These are phyloP conservation scores for Glareola pratincola DNA, from an alignment of 2,113 vertebrate species.

Conservation along the genomic window DNA sequence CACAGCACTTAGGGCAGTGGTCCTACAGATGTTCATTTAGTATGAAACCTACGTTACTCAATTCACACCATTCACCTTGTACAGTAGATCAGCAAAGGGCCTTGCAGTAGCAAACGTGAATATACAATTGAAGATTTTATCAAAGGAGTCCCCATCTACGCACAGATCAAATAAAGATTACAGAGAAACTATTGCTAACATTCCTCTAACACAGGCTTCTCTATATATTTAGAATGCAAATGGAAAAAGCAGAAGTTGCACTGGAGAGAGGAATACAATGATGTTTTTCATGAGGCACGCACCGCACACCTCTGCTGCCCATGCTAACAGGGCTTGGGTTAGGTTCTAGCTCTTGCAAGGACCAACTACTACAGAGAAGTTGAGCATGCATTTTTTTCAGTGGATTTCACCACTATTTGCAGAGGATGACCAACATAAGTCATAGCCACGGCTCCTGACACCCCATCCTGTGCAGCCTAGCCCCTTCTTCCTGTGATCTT, in stretches of 20 bases:
- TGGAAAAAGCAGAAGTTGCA: neutral
- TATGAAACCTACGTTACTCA: accelerated
- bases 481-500: neutral
- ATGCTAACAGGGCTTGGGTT: neutral
- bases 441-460: neutral
- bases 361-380: neutral
- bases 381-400: neutral
- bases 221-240: neutral
- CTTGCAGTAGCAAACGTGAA: neutral
- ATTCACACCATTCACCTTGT: neutral
- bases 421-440: neutral
- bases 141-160: neutral
- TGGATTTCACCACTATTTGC: neutral
- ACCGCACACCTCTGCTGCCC: neutral
- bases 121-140: neutral
- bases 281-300: neutral
- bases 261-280: neutral
- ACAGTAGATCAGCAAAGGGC: neutral
- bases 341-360: neutral
- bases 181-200: neutral
- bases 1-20: neutral
- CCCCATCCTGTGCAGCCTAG: neutral
- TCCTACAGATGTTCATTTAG: neutral
- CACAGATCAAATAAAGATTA: neutral
- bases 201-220: neutral